These are phyloP conservation scores for Rhagonycha lutea DNA, from an alignment of 2,888 invertebrate species.

Conservation along the genomic window DNA sequence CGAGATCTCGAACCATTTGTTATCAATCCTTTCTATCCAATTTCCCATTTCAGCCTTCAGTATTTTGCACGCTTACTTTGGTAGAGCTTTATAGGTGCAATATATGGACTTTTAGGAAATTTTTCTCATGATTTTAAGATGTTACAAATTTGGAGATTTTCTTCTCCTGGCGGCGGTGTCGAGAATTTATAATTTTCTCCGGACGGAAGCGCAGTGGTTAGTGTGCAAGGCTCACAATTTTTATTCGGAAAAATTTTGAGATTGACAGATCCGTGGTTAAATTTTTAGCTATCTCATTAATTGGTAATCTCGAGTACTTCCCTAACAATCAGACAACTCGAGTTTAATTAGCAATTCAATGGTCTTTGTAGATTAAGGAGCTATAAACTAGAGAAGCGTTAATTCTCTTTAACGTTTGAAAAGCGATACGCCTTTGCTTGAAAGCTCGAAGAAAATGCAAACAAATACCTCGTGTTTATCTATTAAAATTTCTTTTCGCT, in stretches of 20 bases:
- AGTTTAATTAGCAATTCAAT: constrained; percentile 27
- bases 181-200: not conserved
- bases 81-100: not conserved
- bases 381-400: constrained; percentile 24
- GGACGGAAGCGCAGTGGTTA: not conserved
- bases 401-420: constrained; percentile 19
- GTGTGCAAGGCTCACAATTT: not conserved
- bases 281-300: not conserved
- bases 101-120: not conserved
- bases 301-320: constrained; percentile 8
- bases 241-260: not conserved
- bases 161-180: too few relatives aligned
- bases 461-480: constrained; percentile 16
- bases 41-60: not conserved
- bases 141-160: not conserved
- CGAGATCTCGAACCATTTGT: not conserved
- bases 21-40: not conserved
- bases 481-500: not conserved
- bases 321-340: constrained; percentile 9
- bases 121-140: not conserved
- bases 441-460: constrained; percentile 8
- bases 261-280: not conserved
- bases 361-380: constrained; percentile 24
- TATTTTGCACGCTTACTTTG: not conserved
- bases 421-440: constrained; percentile 13